Base-by-base conservation (phyloP, 2,888 invertebrate genomes). In the Ephialtes manifestator region DNA sequence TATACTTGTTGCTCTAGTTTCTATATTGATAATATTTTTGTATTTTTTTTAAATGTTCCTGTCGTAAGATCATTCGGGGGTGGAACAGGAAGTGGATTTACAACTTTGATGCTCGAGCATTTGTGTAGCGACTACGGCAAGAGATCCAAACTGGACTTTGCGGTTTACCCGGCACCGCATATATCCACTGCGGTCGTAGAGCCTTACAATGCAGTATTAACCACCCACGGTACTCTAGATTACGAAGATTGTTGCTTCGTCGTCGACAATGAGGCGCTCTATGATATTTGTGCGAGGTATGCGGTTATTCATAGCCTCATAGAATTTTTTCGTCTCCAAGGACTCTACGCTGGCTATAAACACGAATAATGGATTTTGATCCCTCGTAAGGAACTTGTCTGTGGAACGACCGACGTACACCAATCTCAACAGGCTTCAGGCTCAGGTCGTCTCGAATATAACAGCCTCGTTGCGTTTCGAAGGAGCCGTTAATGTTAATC, bases 131-230 rank as follows among this genome's bases (percentile, higher is more conserved):
- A 96, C 87, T 98, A 96, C 91, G 95, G 96, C 20, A 97, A 96
- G 90, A 94, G 95, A 53, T 94, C 95, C 0, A 96, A 96, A 91
- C 92, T 97, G 18, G 97, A 97, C 91, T 97, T 96, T 90, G 95
- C 96, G 0, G 95, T 98, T 77, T 98, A 97, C 94, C 98, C 98
- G n/a, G 96, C 98, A 1, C 98, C 98, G 0, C 96, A 96, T 94
- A 96, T 97, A 74, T 97, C 97, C 0, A 96, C 97, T 0, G 95
- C 97, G 8, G 96, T 97, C 86, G 97, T 97, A 0, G 97, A 97
- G 91, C 97, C 97, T 0, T 97, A 97, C 90, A 97, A 97, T 90
- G 95, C 97, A 0, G 94, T 97, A 0, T 92, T 97, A 53, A 96
- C 97, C 5, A 95, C 96, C 0, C 97, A 97, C 89, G 95, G 97